Evolutionary conservation across 2,113 vertebrate species (phyloP), one percentile per base, ranked within the genome.

Genomic region (Verasper variegatus): DNA sequence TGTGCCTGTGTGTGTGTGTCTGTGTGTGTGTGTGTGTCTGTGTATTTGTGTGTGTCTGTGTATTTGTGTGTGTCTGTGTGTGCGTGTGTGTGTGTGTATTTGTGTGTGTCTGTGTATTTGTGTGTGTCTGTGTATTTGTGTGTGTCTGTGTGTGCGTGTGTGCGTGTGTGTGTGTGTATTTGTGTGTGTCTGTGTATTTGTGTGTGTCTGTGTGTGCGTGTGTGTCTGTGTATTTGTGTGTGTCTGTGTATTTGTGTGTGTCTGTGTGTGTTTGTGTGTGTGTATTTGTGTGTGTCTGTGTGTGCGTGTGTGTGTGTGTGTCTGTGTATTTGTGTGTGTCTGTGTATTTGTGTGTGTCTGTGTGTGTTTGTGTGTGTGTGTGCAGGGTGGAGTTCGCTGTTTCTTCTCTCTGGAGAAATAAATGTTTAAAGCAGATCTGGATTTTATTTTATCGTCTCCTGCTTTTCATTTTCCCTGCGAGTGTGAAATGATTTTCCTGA

Each of bases 391-490:
- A 24, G 54, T 20, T 20, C 18, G 56, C 1, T 14, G 18, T 70
- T 58, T 37, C 37, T 31, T 54, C 66, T 80, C 83, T 74, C 74
- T 23, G 65, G 77, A 80, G 76, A 67, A 58, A 70, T 67, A 58
- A 78, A 74, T 54, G 40, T 64, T 69, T 76, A 51, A 77, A 62
- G 74, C 67, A 60, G 42, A 55, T 73, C 71, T 81, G 81, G 70
- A 31, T 78, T 86, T 66, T 72, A 74, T 79, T 83, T 67, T 51
- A 17, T 66, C 11, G n/a, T 63, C 75, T 74, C 45, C 52, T 76
- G 63, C 47, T 55, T 76, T 27, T 81, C 59, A 45, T 56, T 3
- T 59, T 40, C 60, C 31, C 63, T 69, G 18, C 1, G 10, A 76
- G 60, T 55, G 74, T 71, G 52, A 81, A 71, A 60, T 0, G 40